A percentile compares a stretch with the other conserved stretches of the same genome.
These are phyloP conservation scores for Scaptomyza montana DNA, from an alignment of 1,140 invertebrate genomes.

Conservation along the genomic window DNA sequence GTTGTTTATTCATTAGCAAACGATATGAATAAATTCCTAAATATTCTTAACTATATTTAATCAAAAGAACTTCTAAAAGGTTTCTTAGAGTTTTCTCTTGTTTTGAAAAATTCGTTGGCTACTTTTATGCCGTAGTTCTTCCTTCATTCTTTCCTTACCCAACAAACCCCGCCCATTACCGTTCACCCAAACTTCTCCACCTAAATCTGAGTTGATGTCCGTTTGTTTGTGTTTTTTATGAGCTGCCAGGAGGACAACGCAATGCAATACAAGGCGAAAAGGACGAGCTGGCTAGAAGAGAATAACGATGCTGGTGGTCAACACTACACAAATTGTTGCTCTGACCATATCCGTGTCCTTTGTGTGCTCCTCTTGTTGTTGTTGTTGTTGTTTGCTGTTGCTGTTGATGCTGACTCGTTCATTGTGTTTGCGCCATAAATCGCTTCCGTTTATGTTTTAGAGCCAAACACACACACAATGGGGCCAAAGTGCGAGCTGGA, in stretches of 20 bases:
- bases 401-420: constrained; percentile 67
- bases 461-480: constrained; percentile 46
- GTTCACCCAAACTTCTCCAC: not conserved
- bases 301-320: constrained; percentile 57
- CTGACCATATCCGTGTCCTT: constrained; percentile 63
- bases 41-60: no score
- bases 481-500: constrained; percentile 41
- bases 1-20: no score
- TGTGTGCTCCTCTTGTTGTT: constrained; percentile 34
- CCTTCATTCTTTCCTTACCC: no score
- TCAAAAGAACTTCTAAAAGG: no score
- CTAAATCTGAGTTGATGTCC: constrained; percentile 56
- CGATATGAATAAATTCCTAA: no score
- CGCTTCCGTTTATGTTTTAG: constrained; percentile 82
- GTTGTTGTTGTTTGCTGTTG: constrained; percentile 38
- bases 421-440: constrained; percentile 82
- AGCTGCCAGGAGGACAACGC: constrained; percentile 51
- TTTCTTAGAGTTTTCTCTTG: no score
- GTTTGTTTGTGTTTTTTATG: constrained; percentile 79
- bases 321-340: constrained; percentile 79
- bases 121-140: no score
- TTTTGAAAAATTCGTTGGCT: no score
- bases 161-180: no score
- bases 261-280: not conserved
- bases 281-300: constrained; percentile 12